Conservation (phyloP, 1,140 invertebrate genomes). For the Lutraria rhynchaena region DNA sequence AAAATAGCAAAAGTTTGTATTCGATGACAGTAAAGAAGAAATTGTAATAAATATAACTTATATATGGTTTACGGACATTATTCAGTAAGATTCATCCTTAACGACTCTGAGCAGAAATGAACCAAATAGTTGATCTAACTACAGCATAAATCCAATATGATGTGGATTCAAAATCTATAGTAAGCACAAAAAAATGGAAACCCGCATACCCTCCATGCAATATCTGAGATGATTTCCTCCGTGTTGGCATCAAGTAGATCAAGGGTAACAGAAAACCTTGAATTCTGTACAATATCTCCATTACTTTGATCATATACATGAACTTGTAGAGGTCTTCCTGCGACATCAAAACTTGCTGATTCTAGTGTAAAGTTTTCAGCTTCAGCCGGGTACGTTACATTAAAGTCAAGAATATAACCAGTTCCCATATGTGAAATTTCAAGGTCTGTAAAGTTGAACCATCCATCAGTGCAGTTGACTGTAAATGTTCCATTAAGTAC, state of each 20-base stretch:
- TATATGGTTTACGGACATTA: too few relatives aligned
- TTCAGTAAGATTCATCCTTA: too few relatives aligned
- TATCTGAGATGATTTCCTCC: conserved; percentile 41
- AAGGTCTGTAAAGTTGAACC: conserved; percentile 53
- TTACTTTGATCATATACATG: conserved; percentile 34
- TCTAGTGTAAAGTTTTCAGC: conserved; percentile 66
- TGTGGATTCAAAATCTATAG: too few relatives aligned
- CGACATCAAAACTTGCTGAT: conserved; percentile 50
- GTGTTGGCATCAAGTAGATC: conserved; percentile 65
- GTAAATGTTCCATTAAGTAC: conserved; percentile 28
- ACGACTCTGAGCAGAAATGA: too few relatives aligned
- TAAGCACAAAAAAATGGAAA: too few relatives aligned
- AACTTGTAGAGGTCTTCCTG: conserved; percentile 38
- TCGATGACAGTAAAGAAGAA: too few relatives aligned
- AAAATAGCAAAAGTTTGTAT: too few relatives aligned
- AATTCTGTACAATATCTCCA: conserved; percentile 24
- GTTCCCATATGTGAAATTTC: conserved; percentile 51
- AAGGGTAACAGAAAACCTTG: conserved; percentile 51
- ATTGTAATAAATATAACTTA: too few relatives aligned
- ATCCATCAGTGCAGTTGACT: conserved; percentile 25
- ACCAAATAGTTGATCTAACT: too few relatives aligned
- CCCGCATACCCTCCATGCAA: conserved; percentile 57
- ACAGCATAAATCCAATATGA: too few relatives aligned
- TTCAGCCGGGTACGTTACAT: conserved; percentile 62
- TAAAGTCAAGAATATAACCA: conserved; percentile 71